Base-by-base conservation (phyloP, 2,888 invertebrate species). In the Macroteleia sp. region DNA sequence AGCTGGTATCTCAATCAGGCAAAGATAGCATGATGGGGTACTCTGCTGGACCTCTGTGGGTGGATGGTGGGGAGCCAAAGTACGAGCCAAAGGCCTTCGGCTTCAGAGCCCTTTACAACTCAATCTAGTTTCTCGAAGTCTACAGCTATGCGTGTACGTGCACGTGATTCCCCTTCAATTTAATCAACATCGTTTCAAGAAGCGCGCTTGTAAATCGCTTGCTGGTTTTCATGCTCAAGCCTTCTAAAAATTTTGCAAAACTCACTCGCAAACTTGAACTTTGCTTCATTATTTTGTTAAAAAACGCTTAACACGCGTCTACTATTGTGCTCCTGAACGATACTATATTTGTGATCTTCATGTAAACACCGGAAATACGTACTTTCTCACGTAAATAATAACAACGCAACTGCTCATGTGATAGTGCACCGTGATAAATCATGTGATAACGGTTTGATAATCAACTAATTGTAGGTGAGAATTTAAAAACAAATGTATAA, bases 1-100 rank as follows among this genome's bases (percentile, higher is more conserved):
- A 82, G 88, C 86, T 90, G 90, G 90, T 90, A 89, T 90, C 90
- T 90, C 90, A 90, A 90, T 90, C 90, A 90, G 87, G 86, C 87
- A 78, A 81, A 85, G 86, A 85, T 84, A 85, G 81, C 87, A 88
- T 88, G 88, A 88, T 86, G 86, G 88, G 88, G 86, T 84, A 81
- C 86, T 82, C 85, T 85, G 88, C 88, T 86, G 86, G 79, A 74
- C 86, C 87, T 86, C 82, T 83, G 52, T 42, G 42, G 64, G 52
- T 22, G 42, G 52, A 42, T 41, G 64, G 85, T 80, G 81, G 83
- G 76, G 82, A 74, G 54, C 48, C 50, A 70, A 54, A 80, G 79
- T 74, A 82, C 73, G 82, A 82, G 71, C 66, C 74, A 59, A 52
- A 74, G 83, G 85, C 83, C 85, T 85, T 86, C 87, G 86, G 85